A percentile compares a stretch with the other conserved stretches of the same genome.
These are phyloP conservation scores for Macropodus opercularis DNA, from an alignment of 2,797 vertebrate species.

Conservation along the genomic window DNA sequence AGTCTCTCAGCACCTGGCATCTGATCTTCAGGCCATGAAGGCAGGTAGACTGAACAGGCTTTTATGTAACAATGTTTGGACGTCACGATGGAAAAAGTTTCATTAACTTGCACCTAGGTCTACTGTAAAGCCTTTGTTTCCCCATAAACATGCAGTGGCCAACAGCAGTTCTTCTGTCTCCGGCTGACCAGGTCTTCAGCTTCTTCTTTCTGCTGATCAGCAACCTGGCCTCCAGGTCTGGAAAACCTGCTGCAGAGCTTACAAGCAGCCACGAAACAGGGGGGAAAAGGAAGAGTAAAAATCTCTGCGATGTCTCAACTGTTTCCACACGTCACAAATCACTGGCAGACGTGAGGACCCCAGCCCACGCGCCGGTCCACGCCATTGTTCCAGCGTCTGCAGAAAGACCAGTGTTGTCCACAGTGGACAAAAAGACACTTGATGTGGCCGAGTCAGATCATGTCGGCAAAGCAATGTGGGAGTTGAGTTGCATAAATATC, in stretches of 20 bases:
- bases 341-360: constrained; percentile 48
- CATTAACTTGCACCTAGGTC: constrained; percentile 11
- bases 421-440: constrained; percentile 52
- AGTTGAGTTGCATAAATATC: constrained; percentile 55
- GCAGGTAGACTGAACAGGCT: background rate
- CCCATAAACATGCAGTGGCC: constrained; percentile 26
- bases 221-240: constrained; percentile 63
- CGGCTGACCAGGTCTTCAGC: constrained; percentile 33
- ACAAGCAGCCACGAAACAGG: constrained; percentile 56
- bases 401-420: constrained; percentile 61
- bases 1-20: constrained; percentile 50
- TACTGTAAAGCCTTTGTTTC: constrained; percentile 8
- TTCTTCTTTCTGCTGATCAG: constrained; percentile 73
- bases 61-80: constrained; percentile 8
- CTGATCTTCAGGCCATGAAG: constrained; percentile 8
- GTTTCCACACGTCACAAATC: constrained; percentile 65
- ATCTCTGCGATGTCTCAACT: constrained; percentile 66
- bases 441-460: constrained; percentile 43
- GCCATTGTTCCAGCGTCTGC: constrained; percentile 55
- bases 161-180: constrained; percentile 26
- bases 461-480: constrained; percentile 47
- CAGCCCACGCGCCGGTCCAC: constrained; percentile 59
- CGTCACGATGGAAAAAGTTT: constrained; percentile 18
- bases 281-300: constrained; percentile 48
- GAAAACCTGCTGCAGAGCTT: constrained; percentile 41